These are phyloP conservation scores for Netelia virgata DNA, from an alignment of 2,888 invertebrate genomes.

Conservation along the genomic window DNA sequence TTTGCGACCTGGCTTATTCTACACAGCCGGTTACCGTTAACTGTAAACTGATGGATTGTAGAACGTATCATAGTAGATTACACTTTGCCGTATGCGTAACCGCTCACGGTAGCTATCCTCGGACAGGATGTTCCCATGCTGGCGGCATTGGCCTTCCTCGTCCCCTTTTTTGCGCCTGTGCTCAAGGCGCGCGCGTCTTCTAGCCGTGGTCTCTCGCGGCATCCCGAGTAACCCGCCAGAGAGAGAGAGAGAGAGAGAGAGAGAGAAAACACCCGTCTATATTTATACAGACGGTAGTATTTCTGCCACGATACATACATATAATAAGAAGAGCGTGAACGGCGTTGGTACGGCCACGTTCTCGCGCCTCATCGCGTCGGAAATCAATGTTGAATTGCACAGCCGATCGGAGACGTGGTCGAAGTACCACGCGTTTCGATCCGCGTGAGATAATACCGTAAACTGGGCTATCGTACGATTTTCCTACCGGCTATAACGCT, in stretches of 20 bases:
- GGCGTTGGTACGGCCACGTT: constrained; percentile 24
- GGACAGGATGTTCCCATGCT: constrained; percentile 82
- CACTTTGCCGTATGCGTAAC: constrained; percentile 74
- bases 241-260: too few relatives aligned
- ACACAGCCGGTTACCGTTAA: constrained; percentile 72
- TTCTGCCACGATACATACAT: background rate
- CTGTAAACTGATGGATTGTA: constrained; percentile 80
- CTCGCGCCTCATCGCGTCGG: constrained; percentile 66
- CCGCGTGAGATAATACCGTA: constrained; percentile 70
- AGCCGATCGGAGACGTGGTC: constrained; percentile 43
- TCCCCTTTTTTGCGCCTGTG: constrained; percentile 68
- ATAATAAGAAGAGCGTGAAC: constrained; percentile 16
- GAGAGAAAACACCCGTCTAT: too few relatives aligned
- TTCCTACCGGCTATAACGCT: constrained; percentile 10
- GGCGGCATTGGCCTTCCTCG: constrained; percentile 69
- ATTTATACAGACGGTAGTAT: background rate
- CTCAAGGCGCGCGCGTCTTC: constrained; percentile 10
- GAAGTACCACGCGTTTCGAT: constrained; percentile 28
- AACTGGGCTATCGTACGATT: constrained; percentile 72
- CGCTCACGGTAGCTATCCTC: constrained; percentile 72
- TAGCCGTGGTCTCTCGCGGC: constrained; percentile 7
- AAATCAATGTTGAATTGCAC: constrained; percentile 77
- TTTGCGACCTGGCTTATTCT: constrained; percentile 66
- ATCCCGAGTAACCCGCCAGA: background rate
- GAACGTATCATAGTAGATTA: constrained; percentile 78